Base-by-base conservation (phyloP, 2,888 invertebrate species). In the Allophyes oxyacanthae region DNA sequence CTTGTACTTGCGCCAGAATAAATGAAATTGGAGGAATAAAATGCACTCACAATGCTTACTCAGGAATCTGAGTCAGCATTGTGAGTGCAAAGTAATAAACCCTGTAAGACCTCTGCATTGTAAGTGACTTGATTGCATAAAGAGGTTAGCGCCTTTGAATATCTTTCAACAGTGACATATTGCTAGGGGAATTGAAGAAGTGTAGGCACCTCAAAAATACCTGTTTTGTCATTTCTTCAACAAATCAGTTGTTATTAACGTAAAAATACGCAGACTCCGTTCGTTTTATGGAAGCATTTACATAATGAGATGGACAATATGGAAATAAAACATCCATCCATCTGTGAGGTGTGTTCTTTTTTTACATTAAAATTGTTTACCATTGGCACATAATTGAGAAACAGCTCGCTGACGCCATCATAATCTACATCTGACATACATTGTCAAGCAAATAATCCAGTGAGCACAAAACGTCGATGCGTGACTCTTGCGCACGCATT, bases 401-500 rank as follows among this genome's bases (percentile, higher is more conserved):
- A 45, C 40, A 49, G 28, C 15, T 33, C 11, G 28, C 38, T 38
- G 40, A 45, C 52, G 59, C 65, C 65, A 64, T 44, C 32, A 45
- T 55, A 60, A 64, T 64, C 64, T 61, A 56, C 72, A 71, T 75
- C 63, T 74, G 58, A 64, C 72, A 75, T 61, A 71, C 61, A 67
- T 71, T 75, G 64, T 71, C 53, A 59, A 26, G 60, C 45, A 67
- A 64, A 71, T 66, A 74, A 58, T 59, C 52, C 49, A 15, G 70
- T 56, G 60, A 48, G 33, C 61, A 70, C 59, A 64, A 75, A 66
- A 66, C 58, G 59, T 20, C 15, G 40, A 36, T 41, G 72, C 77
- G 70, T 78, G 77, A 72, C 69, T 64, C 34, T 37, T 20, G 40
- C 43, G 56, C 77, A 78, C 75, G 78, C 64, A 63, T 77, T 64